Conservation (phyloP, 2,113 vertebrate genomes). For the Tor tambroides region DNA sequence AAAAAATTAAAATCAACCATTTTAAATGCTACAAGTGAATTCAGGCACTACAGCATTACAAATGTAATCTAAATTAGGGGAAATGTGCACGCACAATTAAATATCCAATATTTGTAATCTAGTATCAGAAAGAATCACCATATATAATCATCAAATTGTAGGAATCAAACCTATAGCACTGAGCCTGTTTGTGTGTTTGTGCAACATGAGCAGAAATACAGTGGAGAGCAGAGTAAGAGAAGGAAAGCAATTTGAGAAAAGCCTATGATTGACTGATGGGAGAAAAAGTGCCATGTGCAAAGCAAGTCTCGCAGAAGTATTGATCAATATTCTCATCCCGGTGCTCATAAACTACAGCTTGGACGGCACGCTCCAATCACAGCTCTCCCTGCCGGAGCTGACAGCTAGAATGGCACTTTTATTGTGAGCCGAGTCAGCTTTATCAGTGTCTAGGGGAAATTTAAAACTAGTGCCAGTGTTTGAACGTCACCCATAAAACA, state of each 20-base stretch:
- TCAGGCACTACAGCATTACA: background rate
- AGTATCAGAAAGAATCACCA: background rate
- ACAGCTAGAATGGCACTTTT: constrained; percentile 38
- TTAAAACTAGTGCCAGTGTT: constrained; percentile 24
- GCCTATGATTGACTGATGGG: background rate
- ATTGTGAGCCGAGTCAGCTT: constrained; percentile 37
- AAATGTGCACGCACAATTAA: background rate
- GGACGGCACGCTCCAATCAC: background rate
- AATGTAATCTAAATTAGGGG: background rate
- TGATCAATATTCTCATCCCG: constrained; percentile 36
- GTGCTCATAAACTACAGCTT: constrained; percentile 34
- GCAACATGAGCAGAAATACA: background rate
- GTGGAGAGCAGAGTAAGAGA: constrained; percentile 4
- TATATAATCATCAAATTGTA: background rate
- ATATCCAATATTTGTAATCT: background rate
- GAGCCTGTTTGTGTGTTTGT: background rate
- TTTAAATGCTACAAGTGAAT: background rate
- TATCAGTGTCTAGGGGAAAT: constrained; percentile 43
- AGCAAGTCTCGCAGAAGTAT: constrained; percentile 7
- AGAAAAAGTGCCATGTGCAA: constrained; percentile 21
- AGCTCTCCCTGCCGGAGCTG: background rate
- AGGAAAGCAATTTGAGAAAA: background rate
- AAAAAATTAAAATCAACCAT: background rate
- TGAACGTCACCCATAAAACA: constrained; percentile 35
- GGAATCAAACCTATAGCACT: background rate